Conservation (phyloP, 2,113 vertebrate species). For the Serilophus lunatus region DNA sequence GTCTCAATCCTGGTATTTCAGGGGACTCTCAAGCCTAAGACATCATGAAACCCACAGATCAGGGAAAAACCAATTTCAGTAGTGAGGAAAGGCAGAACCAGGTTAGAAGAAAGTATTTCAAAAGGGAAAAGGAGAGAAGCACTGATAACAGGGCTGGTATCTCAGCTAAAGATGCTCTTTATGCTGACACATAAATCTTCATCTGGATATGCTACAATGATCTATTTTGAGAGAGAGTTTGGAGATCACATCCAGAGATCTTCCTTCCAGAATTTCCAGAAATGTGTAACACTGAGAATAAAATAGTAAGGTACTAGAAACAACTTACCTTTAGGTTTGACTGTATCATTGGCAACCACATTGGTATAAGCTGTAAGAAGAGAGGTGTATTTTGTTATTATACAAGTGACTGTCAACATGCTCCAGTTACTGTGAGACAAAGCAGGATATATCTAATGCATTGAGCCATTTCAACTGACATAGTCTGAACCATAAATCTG, state of each 20-base stretch:
- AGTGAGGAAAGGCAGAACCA: neutral
- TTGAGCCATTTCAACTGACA: neutral
- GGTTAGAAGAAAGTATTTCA: neutral
- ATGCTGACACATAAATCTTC: neutral
- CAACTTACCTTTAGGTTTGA: constrained; percentile 92
- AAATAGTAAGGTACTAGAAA: neutral
- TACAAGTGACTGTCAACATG: neutral
- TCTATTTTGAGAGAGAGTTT: neutral
- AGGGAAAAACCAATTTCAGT: neutral
- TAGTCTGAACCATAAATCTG: neutral
- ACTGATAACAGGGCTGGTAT: neutral
- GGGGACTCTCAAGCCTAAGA: neutral
- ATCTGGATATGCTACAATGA: neutral
- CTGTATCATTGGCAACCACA: constrained; percentile 99
- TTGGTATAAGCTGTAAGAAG: constrained; percentile 89
- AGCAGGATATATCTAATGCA: neutral
- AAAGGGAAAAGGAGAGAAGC: neutral
- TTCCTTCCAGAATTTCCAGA: neutral
- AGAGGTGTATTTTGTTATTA: constrained; percentile 34
- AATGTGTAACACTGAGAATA: neutral
- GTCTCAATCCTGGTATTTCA: neutral
- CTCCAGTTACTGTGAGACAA: neutral
- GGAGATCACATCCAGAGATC: neutral
- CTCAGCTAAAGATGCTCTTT: neutral
- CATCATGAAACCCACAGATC: neutral